These are phyloP conservation scores for Actinia tenebrosa DNA, from an alignment of 64 coral and sea anemone species.

Conservation along the genomic window DNA sequence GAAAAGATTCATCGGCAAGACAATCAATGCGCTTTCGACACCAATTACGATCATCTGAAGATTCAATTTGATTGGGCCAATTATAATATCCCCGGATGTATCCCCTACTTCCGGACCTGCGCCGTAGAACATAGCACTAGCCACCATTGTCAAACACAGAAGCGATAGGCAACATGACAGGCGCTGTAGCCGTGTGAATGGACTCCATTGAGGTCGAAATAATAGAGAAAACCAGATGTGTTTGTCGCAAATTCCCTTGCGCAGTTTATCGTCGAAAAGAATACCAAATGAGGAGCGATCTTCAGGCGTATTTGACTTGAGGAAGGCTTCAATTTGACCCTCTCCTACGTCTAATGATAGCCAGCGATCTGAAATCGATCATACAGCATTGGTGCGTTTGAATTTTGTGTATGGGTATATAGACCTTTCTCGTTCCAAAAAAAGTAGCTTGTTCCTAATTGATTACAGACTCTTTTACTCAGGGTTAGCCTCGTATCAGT, in stretches of 20 bases:
- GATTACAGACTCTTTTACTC: too few relatives aligned
- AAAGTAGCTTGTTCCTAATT: too few relatives aligned
- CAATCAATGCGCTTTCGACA: conserved; percentile 51
- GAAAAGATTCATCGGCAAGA: conserved; percentile 61
- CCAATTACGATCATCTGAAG: conserved; percentile 42
- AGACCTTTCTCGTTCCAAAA: too few relatives aligned
- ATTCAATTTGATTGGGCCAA: conserved; percentile 62
- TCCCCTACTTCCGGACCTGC: conserved; percentile 45
- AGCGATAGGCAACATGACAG: conserved; percentile 69
- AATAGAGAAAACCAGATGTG: conserved; percentile 71
- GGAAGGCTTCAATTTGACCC: conserved; percentile 38
- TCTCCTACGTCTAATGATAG: conserved; percentile 64
- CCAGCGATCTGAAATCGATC: conserved; percentile 39
- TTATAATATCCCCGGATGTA: conserved; percentile 24
- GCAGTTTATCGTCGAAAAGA: conserved; percentile 53
- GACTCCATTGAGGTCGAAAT: conserved; percentile 60
- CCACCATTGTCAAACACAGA: conserved; percentile 61
- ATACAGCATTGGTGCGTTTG: neutral
- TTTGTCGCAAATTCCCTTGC: conserved; percentile 61
- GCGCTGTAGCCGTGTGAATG: conserved; percentile 66
- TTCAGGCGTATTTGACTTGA: conserved; percentile 29
- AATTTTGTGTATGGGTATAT: too few relatives aligned
- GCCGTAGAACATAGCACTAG: conserved; percentile 80
- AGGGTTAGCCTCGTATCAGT: too few relatives aligned
- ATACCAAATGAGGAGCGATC: conserved; percentile 53